These are phyloP conservation scores for Caradrina kadenii DNA, from an alignment of 2,888 invertebrate species.

Conservation along the genomic window DNA sequence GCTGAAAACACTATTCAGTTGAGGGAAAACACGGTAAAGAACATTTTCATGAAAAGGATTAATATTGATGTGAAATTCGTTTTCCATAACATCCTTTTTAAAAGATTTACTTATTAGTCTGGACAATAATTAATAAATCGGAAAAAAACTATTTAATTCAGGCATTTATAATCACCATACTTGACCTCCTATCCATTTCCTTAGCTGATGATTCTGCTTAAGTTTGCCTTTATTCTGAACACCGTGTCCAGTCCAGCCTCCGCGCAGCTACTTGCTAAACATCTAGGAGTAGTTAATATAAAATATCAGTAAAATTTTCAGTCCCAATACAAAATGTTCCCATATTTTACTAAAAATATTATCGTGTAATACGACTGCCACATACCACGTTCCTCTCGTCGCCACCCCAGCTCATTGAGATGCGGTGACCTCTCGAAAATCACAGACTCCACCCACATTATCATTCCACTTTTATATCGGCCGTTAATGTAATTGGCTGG, in stretches of 20 bases:
- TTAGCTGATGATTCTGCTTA: not conserved
- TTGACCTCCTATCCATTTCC: not conserved
- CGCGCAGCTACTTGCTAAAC: not conserved
- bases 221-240: not conserved
- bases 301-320: not conserved
- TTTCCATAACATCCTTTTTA: too few relatives aligned
- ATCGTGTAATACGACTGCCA: constrained; percentile 22
- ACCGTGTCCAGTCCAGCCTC: not conserved
- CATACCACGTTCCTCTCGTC: constrained; percentile 45
- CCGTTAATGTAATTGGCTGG: constrained; percentile 82
- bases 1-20: constrained; percentile 46
- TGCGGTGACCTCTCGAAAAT: constrained; percentile 84
- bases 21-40: constrained; percentile 39
- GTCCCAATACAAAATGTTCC: not conserved
- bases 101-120: not conserved
- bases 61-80: not conserved
- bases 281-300: not conserved
- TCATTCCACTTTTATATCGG: constrained; percentile 78
- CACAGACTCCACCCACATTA: constrained; percentile 76
- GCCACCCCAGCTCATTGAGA: constrained; percentile 77
- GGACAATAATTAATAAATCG: too few relatives aligned
- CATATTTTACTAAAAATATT: constrained; percentile 15
- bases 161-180: too few relatives aligned
- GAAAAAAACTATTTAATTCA: too few relatives aligned
- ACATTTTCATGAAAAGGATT: constrained; percentile 8